Percentiles rank a stretch among this genome's conserved stretches.
Conservation (phyloP, 2,797 vertebrate genomes). For the Propithecus perrieri region DNA sequence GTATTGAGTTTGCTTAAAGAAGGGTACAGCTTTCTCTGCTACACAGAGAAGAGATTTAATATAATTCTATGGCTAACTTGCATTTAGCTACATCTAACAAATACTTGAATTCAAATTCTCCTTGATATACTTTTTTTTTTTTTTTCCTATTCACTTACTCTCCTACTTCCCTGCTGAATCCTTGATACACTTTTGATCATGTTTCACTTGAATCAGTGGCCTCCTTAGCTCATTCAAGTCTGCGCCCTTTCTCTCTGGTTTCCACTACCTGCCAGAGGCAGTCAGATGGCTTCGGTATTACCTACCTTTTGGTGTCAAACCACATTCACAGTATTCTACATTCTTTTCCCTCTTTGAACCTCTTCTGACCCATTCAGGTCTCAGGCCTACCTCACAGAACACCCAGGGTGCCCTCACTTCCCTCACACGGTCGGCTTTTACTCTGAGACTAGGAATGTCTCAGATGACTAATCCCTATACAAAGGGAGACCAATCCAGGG, state of each 20-base stretch:
- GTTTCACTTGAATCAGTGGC: slow-evolving; percentile 37
- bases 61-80: slow-evolving; percentile 30
- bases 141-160: too few relatives aligned
- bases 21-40: neutral
- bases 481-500: neutral
- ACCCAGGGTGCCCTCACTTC: neutral
- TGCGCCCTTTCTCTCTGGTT: neutral
- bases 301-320: neutral
- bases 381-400: neutral
- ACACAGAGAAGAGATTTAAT: neutral
- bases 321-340: slow-evolving; percentile 16
- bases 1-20: slow-evolving; percentile 50
- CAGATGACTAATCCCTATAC: neutral
- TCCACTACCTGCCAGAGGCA: neutral
- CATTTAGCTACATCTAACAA: slow-evolving; percentile 36
- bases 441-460: slow-evolving; percentile 13
- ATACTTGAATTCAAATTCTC: slow-evolving; percentile 27
- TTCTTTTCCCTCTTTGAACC: neutral
- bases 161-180: neutral
- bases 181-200: slow-evolving; percentile 2
- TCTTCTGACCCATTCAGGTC: neutral
- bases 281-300: slow-evolving; percentile 8
- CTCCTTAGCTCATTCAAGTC: neutral
- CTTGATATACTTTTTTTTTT: neutral
- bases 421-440: neutral